phyloP scores from a whole-genome alignment of 2,113 vertebrate genomes.

The Mustela lutreola region DNA sequence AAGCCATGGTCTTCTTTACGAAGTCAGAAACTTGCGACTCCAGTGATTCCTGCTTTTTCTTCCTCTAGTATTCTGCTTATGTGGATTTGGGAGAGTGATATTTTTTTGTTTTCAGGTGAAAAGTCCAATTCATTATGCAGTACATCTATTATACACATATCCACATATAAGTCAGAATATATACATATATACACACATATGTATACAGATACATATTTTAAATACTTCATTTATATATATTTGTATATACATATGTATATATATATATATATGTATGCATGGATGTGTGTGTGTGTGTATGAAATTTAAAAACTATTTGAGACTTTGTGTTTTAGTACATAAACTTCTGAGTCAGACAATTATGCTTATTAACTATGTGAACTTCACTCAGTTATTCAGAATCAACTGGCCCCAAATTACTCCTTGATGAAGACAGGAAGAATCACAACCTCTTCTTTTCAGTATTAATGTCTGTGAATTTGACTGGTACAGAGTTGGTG shows the following conservation, averaged over 20 bases:
- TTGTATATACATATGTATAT: neutral
- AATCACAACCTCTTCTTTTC: neutral
- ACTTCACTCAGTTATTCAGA: neutral
- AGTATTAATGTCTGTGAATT: slow-evolving; percentile 1
- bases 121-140: neutral
- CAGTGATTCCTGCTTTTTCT: neutral
- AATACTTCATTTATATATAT: neutral
- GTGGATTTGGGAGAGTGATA: neutral
- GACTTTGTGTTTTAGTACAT: neutral
- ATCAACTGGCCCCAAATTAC: neutral
- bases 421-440: neutral
- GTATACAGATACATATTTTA: neutral
- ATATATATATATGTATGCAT: neutral
- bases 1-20: neutral
- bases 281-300: neutral
- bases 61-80: neutral
- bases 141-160: neutral
- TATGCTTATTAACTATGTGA: neutral
- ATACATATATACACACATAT: neutral
- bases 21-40: neutral
- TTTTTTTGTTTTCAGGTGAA: neutral
- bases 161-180: neutral
- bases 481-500: neutral
- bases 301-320: slow-evolving; percentile 27
- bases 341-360: neutral